Evolutionary conservation across 2,797 vertebrate species (phyloP), one percentile per base, ranked within the genome.

Genomic region (Triplophysa yarkandensis): DNA sequence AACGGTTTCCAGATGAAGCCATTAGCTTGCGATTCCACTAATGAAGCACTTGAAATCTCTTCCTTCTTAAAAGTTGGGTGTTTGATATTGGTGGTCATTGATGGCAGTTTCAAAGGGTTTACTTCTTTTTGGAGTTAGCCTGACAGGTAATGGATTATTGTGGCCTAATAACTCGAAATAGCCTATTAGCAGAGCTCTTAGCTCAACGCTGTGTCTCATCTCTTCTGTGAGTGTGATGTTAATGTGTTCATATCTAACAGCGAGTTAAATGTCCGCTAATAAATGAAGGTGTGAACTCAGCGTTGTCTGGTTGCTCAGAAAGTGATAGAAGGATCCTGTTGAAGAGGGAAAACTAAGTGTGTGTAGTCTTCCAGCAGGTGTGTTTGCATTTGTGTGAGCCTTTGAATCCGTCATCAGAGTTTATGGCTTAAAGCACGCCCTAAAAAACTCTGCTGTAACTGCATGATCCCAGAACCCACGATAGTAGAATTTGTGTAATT

Each of bases 111-210:
- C 66, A 80, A 86, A 81, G 82, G 85, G 81, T 87, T 87, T 81
- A 79, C 80, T 83, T 78, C 81, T 88, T 88, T 78, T 55, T 68
- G 60, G 74, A 76, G 63, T 66, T 75, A 75, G 68, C 65, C 83
- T 85, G 84, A 88, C 86, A 83, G 90, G 86, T 83, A 80, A 90
- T 85, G 84, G 87, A 90, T 90, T 92, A 87, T 91, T 90, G 88
- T 82, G 77, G 80, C 85, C 88, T 89, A 90, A 90, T 91, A 89
- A 80, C 77, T 78, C 74, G 43, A 78, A 83, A 89, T 87, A 87
- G 85, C 87, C 87, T 90, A 89, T 91, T 87, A 89, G 88, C 84
- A 65, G 83, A 77, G 81, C 85, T 89, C 87, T 90, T 89, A 90
- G 83, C 86, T 87, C 81, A 80, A 78, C 79, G 84, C 83, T 84